Evolutionary conservation across 2,113 vertebrate species (phyloP).

Genomic region (Tursiops truncatus): DNA sequence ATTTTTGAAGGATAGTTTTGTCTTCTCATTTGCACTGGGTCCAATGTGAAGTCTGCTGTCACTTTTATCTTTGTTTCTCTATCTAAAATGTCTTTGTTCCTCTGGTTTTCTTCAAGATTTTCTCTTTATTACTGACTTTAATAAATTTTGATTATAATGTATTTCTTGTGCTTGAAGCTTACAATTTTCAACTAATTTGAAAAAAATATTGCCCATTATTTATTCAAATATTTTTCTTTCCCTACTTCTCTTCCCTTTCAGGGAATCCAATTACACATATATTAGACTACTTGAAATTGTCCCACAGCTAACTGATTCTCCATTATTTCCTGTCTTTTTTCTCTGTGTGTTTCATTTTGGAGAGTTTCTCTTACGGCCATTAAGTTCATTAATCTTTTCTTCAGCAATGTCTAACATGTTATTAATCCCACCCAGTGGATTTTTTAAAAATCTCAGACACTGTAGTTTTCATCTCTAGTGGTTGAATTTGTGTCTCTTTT

Average conservation of each 20-base stretch:
- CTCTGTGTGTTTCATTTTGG: neutral
- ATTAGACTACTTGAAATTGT: neutral
- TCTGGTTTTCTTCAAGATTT: neutral
- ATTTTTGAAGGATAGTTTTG: neutral
- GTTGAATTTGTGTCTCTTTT: neutral
- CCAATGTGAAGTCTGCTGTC: neutral
- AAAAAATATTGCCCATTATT: neutral
- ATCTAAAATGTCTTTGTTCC: neutral
- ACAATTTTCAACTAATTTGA: neutral
- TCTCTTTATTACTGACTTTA: neutral
- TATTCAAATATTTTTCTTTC: neutral
- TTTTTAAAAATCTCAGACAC: neutral
- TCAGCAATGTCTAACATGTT: neutral
- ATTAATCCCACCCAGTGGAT: neutral
- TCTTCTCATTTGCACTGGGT: neutral
- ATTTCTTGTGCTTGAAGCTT: neutral
- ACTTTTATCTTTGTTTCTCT: neutral
- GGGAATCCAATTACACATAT: neutral
- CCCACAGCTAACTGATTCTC: neutral
- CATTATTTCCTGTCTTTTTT: neutral
- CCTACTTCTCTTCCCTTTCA: too few relatives aligned
- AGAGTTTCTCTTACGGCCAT: neutral
- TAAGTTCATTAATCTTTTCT: neutral
- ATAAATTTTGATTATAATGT: neutral
- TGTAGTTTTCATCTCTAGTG: neutral